Evolutionary conservation across 2,797 vertebrate species (phyloP), one percentile per base, ranked within the genome.

Genomic region (Mastacembelus armatus): DNA sequence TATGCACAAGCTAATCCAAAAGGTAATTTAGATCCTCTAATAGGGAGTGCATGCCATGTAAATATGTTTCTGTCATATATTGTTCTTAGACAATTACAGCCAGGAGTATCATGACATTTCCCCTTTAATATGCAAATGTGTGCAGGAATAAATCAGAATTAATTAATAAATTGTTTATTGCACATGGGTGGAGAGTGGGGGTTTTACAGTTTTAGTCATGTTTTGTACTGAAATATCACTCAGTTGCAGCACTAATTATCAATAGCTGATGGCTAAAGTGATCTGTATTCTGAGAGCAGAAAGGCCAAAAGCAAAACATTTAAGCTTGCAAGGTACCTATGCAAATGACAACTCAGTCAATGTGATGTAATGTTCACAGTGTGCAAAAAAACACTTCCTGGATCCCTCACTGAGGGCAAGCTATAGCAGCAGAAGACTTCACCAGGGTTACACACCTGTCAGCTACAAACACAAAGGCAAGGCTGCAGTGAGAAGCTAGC

Each of bases 91-190:
- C 44, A 30, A 30, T 51, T 48, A 55, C 26, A 26, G 33, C 29
- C 33, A 14, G 11, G 7, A 60, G 42, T 47, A 27, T 51, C 44
- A 4, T 36, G 63, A 3, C 64, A 63, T 63, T 55, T 4, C 2
- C 2, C 14, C 27, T 2, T 70, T 61, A 48, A 48, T 52, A 83
- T 79, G 75, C 44, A 57, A 68, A 78, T 77, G 0, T 42, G 69
- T 79, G 79, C 55, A 65, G 66, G 39, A 47, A 51, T 48, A 43
- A 51, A 61, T 27, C 42, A 38, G 19, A 70, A 71, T 66, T 47
- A 14, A n/a, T n/a, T n/a, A n/a, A n/a, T n/a, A n/a, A 56, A 75
- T 68, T 27, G 14, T 49, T 27, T 57, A 61, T 11, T 40, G 55
- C 40, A 11, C 10, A 3, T 12, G 6, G 14, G 11, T 7, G 24